A percentile compares a stretch with the other conserved stretches of the same genome.
Conservation (phyloP, 1,140 invertebrate genomes). For the Lepidurus arcticus region DNA sequence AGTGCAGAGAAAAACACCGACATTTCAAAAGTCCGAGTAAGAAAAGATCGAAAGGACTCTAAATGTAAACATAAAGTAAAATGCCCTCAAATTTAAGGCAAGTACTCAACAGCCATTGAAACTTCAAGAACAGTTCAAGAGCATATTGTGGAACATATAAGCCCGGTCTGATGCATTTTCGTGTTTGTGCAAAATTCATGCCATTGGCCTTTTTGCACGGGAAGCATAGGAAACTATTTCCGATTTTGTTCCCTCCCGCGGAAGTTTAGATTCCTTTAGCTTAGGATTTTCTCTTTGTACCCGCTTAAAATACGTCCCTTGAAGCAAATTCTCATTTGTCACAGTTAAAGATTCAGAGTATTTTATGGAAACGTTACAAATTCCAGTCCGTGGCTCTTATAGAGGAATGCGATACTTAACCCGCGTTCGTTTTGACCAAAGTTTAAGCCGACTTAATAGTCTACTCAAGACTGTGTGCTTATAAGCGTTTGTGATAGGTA, state of each 20-base stretch:
- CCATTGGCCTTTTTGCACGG: neutral
- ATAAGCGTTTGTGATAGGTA: too few relatives aligned
- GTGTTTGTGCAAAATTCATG: neutral
- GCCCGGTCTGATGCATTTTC: neutral
- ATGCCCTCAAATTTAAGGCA: neutral
- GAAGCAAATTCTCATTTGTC: too few relatives aligned
- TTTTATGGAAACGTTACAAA: too few relatives aligned
- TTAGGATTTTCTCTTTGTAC: neutral
- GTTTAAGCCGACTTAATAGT: too few relatives aligned
- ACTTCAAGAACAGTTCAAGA: too few relatives aligned
- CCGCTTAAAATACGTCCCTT: too few relatives aligned
- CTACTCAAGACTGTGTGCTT: too few relatives aligned
- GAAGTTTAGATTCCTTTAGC: neutral
- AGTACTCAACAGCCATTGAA: neutral
- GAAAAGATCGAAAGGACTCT: neutral
- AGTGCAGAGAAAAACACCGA: neutral
- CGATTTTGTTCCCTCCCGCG: neutral
- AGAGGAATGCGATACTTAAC: too few relatives aligned
- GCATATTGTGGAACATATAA: neutral
- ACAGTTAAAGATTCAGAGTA: too few relatives aligned
- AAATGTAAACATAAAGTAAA: neutral
- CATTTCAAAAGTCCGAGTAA: neutral
- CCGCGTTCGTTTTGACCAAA: too few relatives aligned
- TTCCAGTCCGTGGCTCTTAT: too few relatives aligned
- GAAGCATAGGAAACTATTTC: constrained; percentile 7